A percentile compares a stretch with the other conserved stretches of the same genome.
These are phyloP conservation scores for Leptopilina myrica DNA, from an alignment of 2,888 invertebrate genomes.

Conservation along the genomic window DNA sequence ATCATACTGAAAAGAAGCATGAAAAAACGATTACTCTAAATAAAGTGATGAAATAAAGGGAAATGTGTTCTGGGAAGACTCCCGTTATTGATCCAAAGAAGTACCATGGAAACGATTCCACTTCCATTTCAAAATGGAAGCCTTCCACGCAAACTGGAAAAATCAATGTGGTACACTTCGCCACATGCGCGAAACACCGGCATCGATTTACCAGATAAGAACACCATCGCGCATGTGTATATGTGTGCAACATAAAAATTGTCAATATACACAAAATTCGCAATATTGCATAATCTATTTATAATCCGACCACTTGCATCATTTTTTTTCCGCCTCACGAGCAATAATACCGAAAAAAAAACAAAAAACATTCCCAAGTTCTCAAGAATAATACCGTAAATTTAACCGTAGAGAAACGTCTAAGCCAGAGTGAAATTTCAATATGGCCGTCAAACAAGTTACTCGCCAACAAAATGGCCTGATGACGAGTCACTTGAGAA, in stretches of 20 bases:
- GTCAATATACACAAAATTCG: not conserved
- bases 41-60: not conserved
- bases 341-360: slow-evolving; percentile 60
- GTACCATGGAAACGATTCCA: slow-evolving; percentile 30
- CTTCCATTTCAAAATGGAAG: slow-evolving; percentile 21
- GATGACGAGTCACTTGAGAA: slow-evolving; percentile 9
- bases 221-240: slow-evolving; percentile 16
- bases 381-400: not conserved
- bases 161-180: slow-evolving; percentile 42
- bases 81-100: slow-evolving; percentile 30
- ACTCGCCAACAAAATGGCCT: slow-evolving; percentile 73
- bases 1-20: not conserved
- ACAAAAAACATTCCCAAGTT: slow-evolving; percentile 51
- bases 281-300: slow-evolving; percentile 71
- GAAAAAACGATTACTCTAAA: not conserved
- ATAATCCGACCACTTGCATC: slow-evolving; percentile 68
- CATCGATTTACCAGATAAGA: slow-evolving; percentile 5
- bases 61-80: not conserved
- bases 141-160: slow-evolving; percentile 28
- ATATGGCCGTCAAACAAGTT: slow-evolving; percentile 73
- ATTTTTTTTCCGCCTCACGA: slow-evolving; percentile 49
- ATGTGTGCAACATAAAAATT: not conserved
- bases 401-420: slow-evolving; percentile 64
- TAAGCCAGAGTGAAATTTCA: slow-evolving; percentile 66
- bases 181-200: slow-evolving; percentile 38